A percentile compares a stretch with the other conserved stretches of the same genome.
Evolutionary conservation across 2,113 vertebrate species (phyloP).

Genomic region (Mesitornis unicolor): DNA sequence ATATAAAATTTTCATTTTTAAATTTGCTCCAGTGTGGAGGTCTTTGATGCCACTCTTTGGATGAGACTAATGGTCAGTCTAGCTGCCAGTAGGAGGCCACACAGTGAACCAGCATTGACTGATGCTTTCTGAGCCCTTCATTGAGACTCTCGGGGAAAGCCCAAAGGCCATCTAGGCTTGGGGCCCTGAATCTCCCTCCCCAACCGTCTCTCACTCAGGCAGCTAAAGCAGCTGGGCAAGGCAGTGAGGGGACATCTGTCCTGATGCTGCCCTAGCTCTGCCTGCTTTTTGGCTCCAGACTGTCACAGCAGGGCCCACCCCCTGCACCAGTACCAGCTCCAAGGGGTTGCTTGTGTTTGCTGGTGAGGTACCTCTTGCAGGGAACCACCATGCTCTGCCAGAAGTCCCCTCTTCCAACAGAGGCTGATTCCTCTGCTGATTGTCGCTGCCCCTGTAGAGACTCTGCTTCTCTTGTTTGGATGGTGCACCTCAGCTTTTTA

Average conservation of each 20-base stretch:
- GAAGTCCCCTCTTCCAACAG: not conserved
- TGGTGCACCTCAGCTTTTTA: constrained; percentile 3
- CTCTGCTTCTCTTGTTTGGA: not conserved
- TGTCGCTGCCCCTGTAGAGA: not conserved
- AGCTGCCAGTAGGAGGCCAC: not conserved
- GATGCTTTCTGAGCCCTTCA: not conserved
- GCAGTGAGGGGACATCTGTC: not conserved
- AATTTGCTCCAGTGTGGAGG: not conserved
- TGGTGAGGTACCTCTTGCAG: not conserved
- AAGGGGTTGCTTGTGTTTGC: not conserved
- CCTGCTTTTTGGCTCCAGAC: not conserved
- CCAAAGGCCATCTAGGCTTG: not conserved
- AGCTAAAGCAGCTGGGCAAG: not conserved
- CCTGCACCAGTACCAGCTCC: not conserved
- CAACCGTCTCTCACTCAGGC: not conserved
- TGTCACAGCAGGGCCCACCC: not conserved
- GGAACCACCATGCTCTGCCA: not conserved
- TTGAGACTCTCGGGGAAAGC: not conserved
- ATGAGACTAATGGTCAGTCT: not conserved
- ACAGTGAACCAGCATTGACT: not conserved
- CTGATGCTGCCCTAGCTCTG: not conserved
- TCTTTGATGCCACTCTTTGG: not conserved
- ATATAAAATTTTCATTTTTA: not conserved
- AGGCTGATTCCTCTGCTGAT: not conserved
- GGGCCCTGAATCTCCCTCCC: not conserved